Evolutionary conservation across 2,888 invertebrate genomes (phyloP).

Genomic region (Trachelus tabidus): DNA sequence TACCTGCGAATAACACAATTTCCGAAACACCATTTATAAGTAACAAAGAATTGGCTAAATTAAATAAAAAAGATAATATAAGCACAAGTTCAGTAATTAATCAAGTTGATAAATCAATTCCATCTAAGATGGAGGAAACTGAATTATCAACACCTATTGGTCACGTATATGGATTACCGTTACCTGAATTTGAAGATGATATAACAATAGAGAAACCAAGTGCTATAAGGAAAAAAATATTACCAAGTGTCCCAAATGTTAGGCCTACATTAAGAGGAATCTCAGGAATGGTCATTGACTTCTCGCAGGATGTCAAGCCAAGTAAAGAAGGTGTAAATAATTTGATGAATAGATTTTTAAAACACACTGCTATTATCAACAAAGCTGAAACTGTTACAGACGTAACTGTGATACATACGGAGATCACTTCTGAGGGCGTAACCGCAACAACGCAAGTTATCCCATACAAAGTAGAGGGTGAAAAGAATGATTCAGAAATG

Average conservation of each 20-base stretch:
- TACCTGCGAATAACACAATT: conserved; percentile 3
- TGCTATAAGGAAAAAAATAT: conserved; percentile 45
- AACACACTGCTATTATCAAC: conserved; percentile 71
- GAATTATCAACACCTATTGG: conserved; percentile 9
- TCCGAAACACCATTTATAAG: conserved; percentile 31
- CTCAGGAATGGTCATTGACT: conserved; percentile 73
- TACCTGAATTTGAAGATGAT: conserved; percentile 31
- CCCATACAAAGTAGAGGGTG: conserved; percentile 37
- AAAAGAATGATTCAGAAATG: conserved; percentile 48
- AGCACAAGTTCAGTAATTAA: background rate
- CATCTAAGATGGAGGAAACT: background rate
- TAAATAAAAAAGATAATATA: conserved; percentile 19
- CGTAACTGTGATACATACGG: conserved; percentile 38
- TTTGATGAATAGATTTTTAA: conserved; percentile 78
- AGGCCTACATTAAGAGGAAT: conserved; percentile 69
- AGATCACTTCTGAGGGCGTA: conserved; percentile 40
- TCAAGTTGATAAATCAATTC: background rate
- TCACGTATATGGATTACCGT: conserved; percentile 23
- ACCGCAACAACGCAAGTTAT: conserved; percentile 32
- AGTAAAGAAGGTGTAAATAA: conserved; percentile 71
- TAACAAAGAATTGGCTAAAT: conserved; percentile 24
- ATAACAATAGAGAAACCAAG: conserved; percentile 5
- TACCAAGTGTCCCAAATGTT: conserved; percentile 28
- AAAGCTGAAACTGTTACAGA: conserved; percentile 68
- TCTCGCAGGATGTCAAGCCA: conserved; percentile 69